phyloP scores from a whole-genome alignment of 2,888 invertebrate genomes.

The Cephus nigrinus region DNA sequence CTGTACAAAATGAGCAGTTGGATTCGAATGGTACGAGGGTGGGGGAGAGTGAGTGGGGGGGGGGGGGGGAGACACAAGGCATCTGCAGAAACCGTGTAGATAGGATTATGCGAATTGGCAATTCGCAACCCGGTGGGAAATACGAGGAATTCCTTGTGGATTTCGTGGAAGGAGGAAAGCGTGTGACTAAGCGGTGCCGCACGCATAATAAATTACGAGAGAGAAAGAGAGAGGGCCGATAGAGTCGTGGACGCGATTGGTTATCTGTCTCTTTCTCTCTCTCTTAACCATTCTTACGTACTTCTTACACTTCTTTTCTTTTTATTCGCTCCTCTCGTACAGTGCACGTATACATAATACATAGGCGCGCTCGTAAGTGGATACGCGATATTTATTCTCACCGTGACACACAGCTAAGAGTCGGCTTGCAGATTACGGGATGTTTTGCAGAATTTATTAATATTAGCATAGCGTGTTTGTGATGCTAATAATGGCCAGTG shows the following conservation, averaged over 20 bases:
- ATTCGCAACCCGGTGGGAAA: no score
- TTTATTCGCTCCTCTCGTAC: neutral
- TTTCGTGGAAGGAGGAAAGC: no score
- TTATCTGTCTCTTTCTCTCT: no score
- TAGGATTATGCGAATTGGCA: no score
- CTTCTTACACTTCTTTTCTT: constrained; percentile 24
- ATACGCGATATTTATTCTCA: no score
- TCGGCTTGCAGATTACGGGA: neutral
- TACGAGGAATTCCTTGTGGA: no score
- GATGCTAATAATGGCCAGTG: constrained; percentile 1
- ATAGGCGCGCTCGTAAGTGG: no score
- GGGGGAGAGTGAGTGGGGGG: constrained; percentile 16
- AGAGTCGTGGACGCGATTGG: no score
- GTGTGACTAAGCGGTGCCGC: constrained; percentile 4
- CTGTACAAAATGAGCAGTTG: neutral
- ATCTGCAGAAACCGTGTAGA: neutral
- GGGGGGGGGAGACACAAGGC: neutral
- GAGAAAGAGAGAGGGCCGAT: constrained; percentile 1
- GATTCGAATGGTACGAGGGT: constrained; percentile 2
- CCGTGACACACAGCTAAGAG: no score
- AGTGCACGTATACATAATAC: no score
- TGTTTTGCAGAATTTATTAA: constrained; percentile 5
- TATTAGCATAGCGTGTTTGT: neutral
- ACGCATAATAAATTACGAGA: constrained; percentile 26
- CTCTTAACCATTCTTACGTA: constrained; percentile 22